phyloP scores from a whole-genome alignment of 35 echinoderm and acorn worm genomes.

The Holothuria glaberrima region DNA sequence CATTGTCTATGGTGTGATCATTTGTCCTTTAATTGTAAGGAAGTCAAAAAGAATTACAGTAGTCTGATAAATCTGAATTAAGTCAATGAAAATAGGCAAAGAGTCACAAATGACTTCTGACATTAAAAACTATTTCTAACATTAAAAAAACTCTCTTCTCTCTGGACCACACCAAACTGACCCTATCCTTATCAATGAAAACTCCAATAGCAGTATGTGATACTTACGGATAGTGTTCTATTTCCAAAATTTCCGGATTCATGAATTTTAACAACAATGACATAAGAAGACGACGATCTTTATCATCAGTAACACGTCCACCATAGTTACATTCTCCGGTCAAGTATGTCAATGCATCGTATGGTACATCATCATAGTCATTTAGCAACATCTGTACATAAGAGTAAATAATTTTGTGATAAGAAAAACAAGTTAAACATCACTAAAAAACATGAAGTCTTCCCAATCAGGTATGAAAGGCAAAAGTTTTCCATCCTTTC shows the following conservation, averaged over 20 bases:
- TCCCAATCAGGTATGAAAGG: background rate
- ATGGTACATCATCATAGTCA: constrained; percentile 93
- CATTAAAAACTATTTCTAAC: too few species aligned
- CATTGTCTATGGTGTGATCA: too few species aligned
- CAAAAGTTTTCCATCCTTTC: background rate
- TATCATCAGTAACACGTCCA: constrained; percentile 97
- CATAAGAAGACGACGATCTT: constrained; percentile 89
- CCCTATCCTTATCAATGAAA: background rate
- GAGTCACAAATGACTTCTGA: too few species aligned
- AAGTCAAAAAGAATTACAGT: too few species aligned
- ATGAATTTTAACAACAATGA: constrained; percentile 92
- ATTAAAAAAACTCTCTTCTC: too few species aligned
- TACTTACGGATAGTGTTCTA: constrained; percentile 83
- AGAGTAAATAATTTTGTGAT: background rate
- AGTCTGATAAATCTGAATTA: too few species aligned
- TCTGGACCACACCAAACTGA: background rate
- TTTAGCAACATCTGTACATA: constrained; percentile 93
- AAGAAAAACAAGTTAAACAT: too few species aligned
- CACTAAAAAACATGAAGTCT: too few species aligned
- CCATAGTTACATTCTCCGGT: constrained; percentile 99
- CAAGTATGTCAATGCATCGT: constrained; percentile 95
- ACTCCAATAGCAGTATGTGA: background rate
- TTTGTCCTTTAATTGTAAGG: too few species aligned
- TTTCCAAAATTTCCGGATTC: constrained; percentile 62
- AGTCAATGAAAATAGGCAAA: too few species aligned